These are phyloP conservation scores for Parnassius orleans DNA, from an alignment of 2,888 invertebrate genomes.

Conservation along the genomic window DNA sequence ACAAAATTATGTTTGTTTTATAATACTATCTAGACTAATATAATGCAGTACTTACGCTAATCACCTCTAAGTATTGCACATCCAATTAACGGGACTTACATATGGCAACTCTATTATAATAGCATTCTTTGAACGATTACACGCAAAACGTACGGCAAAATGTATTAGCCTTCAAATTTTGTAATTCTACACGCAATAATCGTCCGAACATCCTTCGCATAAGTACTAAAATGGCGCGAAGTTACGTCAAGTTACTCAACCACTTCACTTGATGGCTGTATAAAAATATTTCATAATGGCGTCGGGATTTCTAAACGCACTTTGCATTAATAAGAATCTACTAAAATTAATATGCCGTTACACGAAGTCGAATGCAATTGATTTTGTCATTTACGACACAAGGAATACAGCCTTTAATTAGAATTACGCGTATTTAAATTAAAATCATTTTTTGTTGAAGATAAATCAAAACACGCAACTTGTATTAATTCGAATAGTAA, in stretches of 20 bases:
- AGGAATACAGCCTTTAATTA: not conserved
- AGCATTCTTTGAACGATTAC: slow-evolving; percentile 7
- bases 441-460: not conserved
- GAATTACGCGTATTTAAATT: not conserved
- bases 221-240: slow-evolving; percentile 13
- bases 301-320: slow-evolving; percentile 15
- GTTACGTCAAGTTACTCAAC: slow-evolving; percentile 10
- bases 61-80: slow-evolving; percentile 11
- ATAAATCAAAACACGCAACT: slow-evolving; percentile 3
- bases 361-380: not conserved
- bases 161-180: not conserved
- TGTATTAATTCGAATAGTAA: slow-evolving; percentile 6
- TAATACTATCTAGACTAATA: slow-evolving; percentile 4
- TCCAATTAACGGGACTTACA: slow-evolving; percentile 6
- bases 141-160: not conserved
- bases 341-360: not conserved
- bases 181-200: slow-evolving; percentile 12
- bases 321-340: slow-evolving; percentile 1
- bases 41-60: slow-evolving; percentile 4
- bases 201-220: slow-evolving; percentile 7
- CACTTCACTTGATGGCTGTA: slow-evolving; percentile 7
- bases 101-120: not conserved
- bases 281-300: slow-evolving; percentile 17
- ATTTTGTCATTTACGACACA: not conserved
- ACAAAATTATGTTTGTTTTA: slow-evolving; percentile 3